These are phyloP conservation scores for Mongoloraphidia duomilia DNA, from an alignment of 2,888 invertebrate genomes.

Conservation along the genomic window DNA sequence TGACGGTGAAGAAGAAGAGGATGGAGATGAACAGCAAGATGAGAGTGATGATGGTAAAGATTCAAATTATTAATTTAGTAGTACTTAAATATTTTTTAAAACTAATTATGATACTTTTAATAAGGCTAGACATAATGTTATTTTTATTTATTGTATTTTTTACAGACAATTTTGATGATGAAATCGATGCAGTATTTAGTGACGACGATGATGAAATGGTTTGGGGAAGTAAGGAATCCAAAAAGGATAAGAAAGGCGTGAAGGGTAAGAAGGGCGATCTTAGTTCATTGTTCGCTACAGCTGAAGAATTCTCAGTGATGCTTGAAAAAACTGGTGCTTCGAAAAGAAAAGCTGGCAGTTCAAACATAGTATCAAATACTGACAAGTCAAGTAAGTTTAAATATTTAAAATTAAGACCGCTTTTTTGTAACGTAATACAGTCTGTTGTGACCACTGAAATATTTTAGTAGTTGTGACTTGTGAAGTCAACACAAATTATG, in stretches of 20 bases:
- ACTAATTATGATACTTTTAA: neutral
- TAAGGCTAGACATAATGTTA: slow-evolving; percentile 6
- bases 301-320: slow-evolving; percentile 78
- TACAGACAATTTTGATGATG: slow-evolving; percentile 22
- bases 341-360: slow-evolving; percentile 40
- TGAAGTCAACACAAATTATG: neutral
- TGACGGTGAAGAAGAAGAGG: slow-evolving; percentile 19
- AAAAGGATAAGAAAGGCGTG: slow-evolving; percentile 14
- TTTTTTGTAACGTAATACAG: neutral
- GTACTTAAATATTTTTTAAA: too few species aligned
- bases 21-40: slow-evolving; percentile 14
- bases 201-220: slow-evolving; percentile 20
- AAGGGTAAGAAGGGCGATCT: slow-evolving; percentile 30
- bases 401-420: neutral
- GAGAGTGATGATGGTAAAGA: slow-evolving; percentile 17
- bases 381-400: slow-evolving; percentile 53
- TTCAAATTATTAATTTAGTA: neutral
- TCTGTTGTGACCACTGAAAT: neutral
- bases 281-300: slow-evolving; percentile 61
- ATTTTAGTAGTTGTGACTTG: too few species aligned
- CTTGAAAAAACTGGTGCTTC: slow-evolving; percentile 68
- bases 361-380: slow-evolving; percentile 52
- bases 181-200: slow-evolving; percentile 7
- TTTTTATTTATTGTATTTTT: slow-evolving; percentile 17
- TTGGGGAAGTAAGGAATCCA: slow-evolving; percentile 1